Conservation (phyloP, 2,113 vertebrate genomes). For the Struthio camelus region DNA sequence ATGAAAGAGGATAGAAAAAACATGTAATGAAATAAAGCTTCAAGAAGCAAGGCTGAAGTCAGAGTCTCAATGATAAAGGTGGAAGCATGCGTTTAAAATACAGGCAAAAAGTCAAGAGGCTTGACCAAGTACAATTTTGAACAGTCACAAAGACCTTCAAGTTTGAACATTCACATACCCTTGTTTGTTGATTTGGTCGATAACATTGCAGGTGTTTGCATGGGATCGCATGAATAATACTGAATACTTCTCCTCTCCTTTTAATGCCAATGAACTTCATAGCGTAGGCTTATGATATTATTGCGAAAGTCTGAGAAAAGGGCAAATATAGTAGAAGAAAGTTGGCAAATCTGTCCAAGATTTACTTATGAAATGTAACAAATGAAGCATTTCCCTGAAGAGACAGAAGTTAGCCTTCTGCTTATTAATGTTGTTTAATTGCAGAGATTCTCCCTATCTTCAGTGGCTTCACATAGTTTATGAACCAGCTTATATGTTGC, state of each 20-base stretch:
- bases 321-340: not conserved
- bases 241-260: not conserved
- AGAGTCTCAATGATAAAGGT: not conserved
- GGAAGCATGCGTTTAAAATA: not conserved
- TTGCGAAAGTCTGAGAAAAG: not conserved
- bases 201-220: not conserved
- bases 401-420: not conserved
- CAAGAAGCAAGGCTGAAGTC: not conserved
- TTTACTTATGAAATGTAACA: not conserved
- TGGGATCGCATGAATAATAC: not conserved
- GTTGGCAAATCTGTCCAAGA: not conserved
- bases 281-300: accelerated
- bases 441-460: accelerated
- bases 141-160: not conserved
- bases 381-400: not conserved
- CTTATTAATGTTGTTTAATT: not conserved
- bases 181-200: not conserved
- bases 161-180: not conserved
- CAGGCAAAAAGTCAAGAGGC: not conserved
- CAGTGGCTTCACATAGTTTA: not conserved
- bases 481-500: not conserved
- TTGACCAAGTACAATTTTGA: not conserved
- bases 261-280: not conserved
- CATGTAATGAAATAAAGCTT: not conserved
- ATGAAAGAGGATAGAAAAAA: not conserved